phyloP scores from a whole-genome alignment of 2,113 vertebrate genomes.

The Aspiorhynchus laticeps region DNA sequence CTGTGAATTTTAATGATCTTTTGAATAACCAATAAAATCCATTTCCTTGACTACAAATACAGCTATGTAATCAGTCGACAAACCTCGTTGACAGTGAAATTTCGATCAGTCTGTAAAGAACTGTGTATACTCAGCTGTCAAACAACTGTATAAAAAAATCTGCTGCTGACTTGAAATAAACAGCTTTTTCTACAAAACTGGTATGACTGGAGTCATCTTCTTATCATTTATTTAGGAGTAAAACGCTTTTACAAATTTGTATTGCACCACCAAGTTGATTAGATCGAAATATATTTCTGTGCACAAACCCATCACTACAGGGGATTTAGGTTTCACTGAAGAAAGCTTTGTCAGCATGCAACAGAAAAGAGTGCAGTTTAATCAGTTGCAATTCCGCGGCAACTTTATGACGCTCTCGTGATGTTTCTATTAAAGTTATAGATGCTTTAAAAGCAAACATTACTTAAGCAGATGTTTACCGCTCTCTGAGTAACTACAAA shows the following conservation, averaged over 20 bases:
- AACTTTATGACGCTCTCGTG: slow-evolving; percentile 43
- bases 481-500: slow-evolving; percentile 70
- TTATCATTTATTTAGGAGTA: not conserved
- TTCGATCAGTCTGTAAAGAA: too few species aligned
- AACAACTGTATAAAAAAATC: too few species aligned
- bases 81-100: too few species aligned
- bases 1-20: too few species aligned
- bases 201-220: not conserved
- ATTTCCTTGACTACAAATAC: too few species aligned
- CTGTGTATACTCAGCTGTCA: not conserved
- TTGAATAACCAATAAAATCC: too few species aligned
- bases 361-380: slow-evolving; percentile 32
- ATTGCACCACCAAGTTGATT: not conserved
- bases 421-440: slow-evolving; percentile 49
- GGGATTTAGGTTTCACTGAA: not conserved
- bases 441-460: slow-evolving; percentile 55
- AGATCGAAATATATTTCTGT: not conserved
- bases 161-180: not conserved
- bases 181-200: not conserved
- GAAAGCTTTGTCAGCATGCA: slow-evolving; percentile 44
- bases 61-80: too few species aligned
- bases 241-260: not conserved
- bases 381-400: slow-evolving; percentile 8
- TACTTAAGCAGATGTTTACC: slow-evolving; percentile 72
- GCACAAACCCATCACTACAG: not conserved